phyloP scores from a whole-genome alignment of 2,797 vertebrate genomes.

The Pterois miles region DNA sequence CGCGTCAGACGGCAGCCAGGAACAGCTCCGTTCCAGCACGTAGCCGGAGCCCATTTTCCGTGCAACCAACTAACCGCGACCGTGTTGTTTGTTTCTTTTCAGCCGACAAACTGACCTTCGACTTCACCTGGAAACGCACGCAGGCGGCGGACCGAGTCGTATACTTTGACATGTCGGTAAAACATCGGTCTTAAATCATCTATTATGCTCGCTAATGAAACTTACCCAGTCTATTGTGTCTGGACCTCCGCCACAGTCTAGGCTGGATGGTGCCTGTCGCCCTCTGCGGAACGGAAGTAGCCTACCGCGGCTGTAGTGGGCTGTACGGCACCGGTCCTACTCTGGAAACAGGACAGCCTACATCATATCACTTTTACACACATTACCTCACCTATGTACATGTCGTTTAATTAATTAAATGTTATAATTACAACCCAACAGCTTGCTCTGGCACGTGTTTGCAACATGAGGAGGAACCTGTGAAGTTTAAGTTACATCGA shows the following conservation, averaged over 20 bases:
- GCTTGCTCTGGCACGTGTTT: neutral
- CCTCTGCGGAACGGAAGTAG: conserved; percentile 92
- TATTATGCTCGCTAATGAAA: conserved; percentile 1
- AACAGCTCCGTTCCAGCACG: conserved; percentile 47
- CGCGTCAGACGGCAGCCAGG: conserved; percentile 2
- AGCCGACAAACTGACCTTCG: neutral
- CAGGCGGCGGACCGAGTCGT: neutral
- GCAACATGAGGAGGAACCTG: conserved; percentile 2
- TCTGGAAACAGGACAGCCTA: conserved; percentile 34
- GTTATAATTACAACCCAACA: neutral
- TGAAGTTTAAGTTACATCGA: neutral
- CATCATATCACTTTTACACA: neutral
- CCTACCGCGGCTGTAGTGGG: conserved; percentile 86
- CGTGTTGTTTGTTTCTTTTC: conserved; percentile 57
- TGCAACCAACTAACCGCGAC: conserved; percentile 31
- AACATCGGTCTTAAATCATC: neutral
- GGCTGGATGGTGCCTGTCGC: conserved; percentile 88
- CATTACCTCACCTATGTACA: neutral
- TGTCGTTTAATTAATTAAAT: neutral
- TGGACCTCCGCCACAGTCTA: conserved; percentile 88
- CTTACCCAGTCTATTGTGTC: conserved; percentile 87
- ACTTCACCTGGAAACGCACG: neutral
- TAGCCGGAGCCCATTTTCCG: conserved; percentile 69
- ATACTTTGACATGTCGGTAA: rapidly evolving
- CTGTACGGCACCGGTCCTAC: conserved; percentile 70